Evolutionary conservation across 2,113 vertebrate genomes (phyloP).

Genomic region (Pavo muticus): DNA sequence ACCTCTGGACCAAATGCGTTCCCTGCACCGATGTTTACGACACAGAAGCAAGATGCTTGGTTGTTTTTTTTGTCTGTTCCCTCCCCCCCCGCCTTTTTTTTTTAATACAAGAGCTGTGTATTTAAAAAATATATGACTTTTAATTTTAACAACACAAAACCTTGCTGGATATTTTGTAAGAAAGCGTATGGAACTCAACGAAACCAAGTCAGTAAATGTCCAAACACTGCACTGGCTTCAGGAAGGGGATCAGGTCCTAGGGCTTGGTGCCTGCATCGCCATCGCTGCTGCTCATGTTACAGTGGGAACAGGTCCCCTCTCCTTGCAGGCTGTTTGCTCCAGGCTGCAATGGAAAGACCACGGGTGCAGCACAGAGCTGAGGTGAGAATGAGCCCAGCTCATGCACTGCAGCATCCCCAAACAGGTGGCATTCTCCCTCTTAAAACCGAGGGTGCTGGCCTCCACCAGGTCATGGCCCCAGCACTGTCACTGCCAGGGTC

Average conservation of each 20-base stretch:
- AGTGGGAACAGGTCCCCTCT: background rate
- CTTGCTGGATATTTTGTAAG: slow-evolving; percentile 7
- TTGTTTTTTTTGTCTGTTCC: background rate
- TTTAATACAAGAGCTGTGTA: slow-evolving; percentile 58
- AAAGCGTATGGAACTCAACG: background rate
- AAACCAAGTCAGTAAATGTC: background rate
- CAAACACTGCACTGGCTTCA: background rate
- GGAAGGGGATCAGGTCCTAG: background rate
- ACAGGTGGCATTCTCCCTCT: background rate
- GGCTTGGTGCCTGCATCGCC: background rate
- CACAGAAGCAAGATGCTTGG: slow-evolving; percentile 14
- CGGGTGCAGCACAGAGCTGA: background rate
- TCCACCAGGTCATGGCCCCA: background rate
- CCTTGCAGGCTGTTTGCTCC: background rate
- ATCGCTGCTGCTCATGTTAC: accelerated
- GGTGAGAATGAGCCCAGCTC: background rate
- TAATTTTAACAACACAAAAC: slow-evolving; percentile 50
- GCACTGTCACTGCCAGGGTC: background rate
- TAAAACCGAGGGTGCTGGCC: background rate
- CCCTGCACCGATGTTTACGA: slow-evolving; percentile 43
- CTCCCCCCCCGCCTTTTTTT: background rate
- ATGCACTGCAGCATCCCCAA: background rate
- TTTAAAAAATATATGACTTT: slow-evolving; percentile 73
- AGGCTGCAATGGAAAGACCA: background rate
- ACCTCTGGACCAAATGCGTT: slow-evolving; percentile 20